A percentile compares a stretch with the other conserved stretches of the same genome.
These are phyloP conservation scores for Ophiothrix spiculata DNA, from an alignment of 35 echinoderm and acorn worm species.

Conservation along the genomic window DNA sequence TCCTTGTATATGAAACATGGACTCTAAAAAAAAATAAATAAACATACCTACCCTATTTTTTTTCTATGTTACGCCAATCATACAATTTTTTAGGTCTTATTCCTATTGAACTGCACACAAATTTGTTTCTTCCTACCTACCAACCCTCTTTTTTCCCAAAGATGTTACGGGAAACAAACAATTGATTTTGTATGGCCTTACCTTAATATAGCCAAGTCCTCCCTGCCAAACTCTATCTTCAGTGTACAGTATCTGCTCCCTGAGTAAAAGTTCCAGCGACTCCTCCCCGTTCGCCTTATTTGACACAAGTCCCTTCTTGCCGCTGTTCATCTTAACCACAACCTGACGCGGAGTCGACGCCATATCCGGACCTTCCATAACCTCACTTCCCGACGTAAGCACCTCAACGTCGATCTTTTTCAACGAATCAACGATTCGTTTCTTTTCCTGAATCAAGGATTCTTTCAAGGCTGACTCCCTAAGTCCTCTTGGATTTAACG, in stretches of 20 bases:
- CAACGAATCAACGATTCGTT: conserved; percentile 36
- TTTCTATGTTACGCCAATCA: too few relatives aligned
- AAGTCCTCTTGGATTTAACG: conserved; percentile 73
- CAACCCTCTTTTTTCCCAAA: too few relatives aligned
- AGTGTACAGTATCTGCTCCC: conserved; percentile 90
- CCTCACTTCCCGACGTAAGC: conserved; percentile 25
- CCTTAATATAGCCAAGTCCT: conserved; percentile 81
- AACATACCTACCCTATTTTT: too few relatives aligned
- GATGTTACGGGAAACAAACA: too few relatives aligned
- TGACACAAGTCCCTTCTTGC: conserved; percentile 94
- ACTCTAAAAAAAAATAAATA: too few relatives aligned
- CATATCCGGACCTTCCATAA: conserved; percentile 13
- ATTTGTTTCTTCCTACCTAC: too few relatives aligned
- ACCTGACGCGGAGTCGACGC: conserved; percentile 56
- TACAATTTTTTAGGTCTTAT: too few relatives aligned
- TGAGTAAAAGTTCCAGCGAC: conserved; percentile 77
- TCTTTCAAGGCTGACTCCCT: conserved; percentile 65
- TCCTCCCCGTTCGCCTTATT: conserved; percentile 81
- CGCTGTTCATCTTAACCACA: conserved; percentile 88
- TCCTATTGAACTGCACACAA: too few relatives aligned
- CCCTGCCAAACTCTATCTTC: conserved; percentile 95
- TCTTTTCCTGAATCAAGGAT: conserved; percentile 56
- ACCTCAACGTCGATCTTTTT: conserved; percentile 43
- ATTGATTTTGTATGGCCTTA: too few relatives aligned
- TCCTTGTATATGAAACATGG: too few relatives aligned